A percentile compares a stretch with the other conserved stretches of the same genome.
Conservation (phyloP, 2,113 vertebrate genomes). For the Myotis lucifugus region DNA sequence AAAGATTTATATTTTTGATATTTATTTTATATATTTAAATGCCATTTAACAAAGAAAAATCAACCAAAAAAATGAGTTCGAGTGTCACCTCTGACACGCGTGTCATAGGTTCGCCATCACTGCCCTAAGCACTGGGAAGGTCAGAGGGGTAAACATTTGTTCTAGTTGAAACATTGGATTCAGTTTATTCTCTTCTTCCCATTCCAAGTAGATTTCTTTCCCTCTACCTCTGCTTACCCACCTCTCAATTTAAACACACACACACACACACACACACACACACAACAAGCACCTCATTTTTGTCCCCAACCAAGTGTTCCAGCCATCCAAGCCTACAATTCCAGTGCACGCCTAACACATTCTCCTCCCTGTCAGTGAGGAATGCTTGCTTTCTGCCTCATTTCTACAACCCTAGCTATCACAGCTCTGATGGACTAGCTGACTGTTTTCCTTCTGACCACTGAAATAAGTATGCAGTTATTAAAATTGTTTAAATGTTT, state of each 20-base stretch:
- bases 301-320: not conserved
- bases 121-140: fast-evolving
- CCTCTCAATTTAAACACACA: not conserved
- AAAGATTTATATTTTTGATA: too few species aligned
- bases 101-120: too few species aligned
- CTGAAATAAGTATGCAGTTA: fast-evolving
- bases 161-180: not conserved
- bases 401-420: fast-evolving
- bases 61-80: too few species aligned
- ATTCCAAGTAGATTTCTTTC: fast-evolving
- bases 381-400: not conserved
- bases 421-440: too few species aligned
- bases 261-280: not conserved
- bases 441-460: not conserved
- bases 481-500: not conserved
- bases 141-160: not conserved
- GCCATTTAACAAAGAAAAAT: too few species aligned
- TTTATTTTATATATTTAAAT: too few species aligned
- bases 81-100: too few species aligned
- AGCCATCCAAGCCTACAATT: not conserved
- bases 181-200: not conserved
- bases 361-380: not conserved
- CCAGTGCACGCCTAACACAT: not conserved
- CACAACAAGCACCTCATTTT: not conserved
- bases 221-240: not conserved